Conservation (phyloP, 2,113 vertebrate genomes). For the Hippocampus barbouri region DNA sequence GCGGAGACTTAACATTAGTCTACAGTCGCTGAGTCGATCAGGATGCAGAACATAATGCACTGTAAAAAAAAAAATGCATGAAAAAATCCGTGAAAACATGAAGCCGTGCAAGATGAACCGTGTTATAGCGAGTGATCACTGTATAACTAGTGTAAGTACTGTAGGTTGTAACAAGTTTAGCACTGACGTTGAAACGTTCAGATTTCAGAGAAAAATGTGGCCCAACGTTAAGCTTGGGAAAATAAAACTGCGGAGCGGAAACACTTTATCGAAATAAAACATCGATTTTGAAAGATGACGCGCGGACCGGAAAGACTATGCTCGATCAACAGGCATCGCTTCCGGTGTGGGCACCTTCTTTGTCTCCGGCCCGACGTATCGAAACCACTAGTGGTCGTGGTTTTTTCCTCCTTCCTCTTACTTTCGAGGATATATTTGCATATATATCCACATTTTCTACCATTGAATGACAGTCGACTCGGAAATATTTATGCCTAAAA, state of each 20-base stretch:
- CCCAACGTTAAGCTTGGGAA: too few species aligned
- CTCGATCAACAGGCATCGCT: conserved; percentile 30
- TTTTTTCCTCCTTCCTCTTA: conserved; percentile 50
- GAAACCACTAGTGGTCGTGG: conserved; percentile 35
- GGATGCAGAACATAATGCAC: too few species aligned
- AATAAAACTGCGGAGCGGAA: neutral
- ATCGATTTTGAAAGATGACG: conserved; percentile 35
- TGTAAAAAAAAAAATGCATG: too few species aligned
- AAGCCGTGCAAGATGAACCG: too few species aligned
- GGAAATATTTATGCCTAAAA: conserved; percentile 82
- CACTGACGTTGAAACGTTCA: too few species aligned
- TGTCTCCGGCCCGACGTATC: conserved; percentile 68
- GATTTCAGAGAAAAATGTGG: too few species aligned
- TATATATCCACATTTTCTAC: conserved; percentile 70
- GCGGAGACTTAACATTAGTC: too few species aligned
- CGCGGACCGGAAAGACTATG: conserved; percentile 46
- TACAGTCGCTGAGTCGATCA: too few species aligned
- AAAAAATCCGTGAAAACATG: too few species aligned
- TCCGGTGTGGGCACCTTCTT: conserved; percentile 73
- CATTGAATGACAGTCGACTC: conserved; percentile 80
- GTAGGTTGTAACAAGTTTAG: too few species aligned
- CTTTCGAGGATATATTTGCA: conserved; percentile 70
- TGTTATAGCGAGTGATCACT: too few species aligned
- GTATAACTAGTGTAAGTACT: too few species aligned
- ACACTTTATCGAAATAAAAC: neutral